These are phyloP conservation scores for Thomomys bottae DNA, from an alignment of 2,113 vertebrate genomes.

Conservation along the genomic window DNA sequence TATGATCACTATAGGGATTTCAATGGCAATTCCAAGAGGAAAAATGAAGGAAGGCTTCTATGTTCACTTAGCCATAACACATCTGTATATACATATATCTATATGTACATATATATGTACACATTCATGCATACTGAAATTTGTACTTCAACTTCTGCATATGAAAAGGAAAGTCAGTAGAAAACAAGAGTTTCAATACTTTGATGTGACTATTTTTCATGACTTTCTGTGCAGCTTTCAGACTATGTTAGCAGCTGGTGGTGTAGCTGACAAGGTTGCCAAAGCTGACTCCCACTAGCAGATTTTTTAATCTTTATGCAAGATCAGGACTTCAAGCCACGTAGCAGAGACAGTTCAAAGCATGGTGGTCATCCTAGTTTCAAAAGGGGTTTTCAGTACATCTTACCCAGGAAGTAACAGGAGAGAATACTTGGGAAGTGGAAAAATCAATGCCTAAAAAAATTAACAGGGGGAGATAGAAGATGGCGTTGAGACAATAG, in stretches of 20 bases:
- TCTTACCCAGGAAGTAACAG: neutral
- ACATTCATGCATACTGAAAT: neutral
- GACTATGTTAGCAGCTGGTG: neutral
- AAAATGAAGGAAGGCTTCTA: neutral
- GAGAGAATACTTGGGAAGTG: neutral
- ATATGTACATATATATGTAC: neutral
- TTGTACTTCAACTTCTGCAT: neutral
- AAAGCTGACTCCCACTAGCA: neutral
- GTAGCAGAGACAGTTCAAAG: neutral
- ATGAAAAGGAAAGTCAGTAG: neutral
- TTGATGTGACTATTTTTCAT: neutral
- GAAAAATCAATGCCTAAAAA: neutral
- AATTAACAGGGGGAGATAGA: no score
- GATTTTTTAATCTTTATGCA: neutral
- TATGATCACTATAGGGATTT: neutral
- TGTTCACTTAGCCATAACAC: neutral
- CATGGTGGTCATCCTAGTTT: neutral
- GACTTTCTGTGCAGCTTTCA: neutral
- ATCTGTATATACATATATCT: neutral
- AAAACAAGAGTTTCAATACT: neutral
- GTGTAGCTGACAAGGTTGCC: neutral
- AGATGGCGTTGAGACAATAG: no score
- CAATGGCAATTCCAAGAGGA: neutral
- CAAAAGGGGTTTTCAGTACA: neutral
- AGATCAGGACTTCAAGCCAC: neutral